phyloP scores from a whole-genome alignment of 2,888 invertebrate species.

The Lypha dubia region DNA sequence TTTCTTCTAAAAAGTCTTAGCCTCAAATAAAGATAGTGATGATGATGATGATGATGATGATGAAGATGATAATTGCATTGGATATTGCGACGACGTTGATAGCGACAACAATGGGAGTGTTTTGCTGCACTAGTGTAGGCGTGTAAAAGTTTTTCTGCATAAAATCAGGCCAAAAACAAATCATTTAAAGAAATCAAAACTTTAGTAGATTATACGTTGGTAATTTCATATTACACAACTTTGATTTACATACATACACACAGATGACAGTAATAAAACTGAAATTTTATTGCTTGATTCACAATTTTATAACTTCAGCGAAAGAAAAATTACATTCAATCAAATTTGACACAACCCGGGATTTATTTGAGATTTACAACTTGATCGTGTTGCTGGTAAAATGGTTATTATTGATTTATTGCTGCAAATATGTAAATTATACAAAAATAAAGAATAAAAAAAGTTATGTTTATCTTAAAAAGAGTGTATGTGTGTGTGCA shows the following conservation, averaged over 20 bases:
- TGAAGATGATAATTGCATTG: slow-evolving; percentile 45
- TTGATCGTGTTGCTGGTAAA: slow-evolving; percentile 16
- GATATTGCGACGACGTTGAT: slow-evolving; percentile 44
- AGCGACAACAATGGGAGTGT: slow-evolving; percentile 58
- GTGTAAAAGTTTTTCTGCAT: slow-evolving; percentile 42
- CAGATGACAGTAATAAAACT: slow-evolving; percentile 37
- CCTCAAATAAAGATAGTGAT: slow-evolving; percentile 18
- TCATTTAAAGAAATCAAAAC: slow-evolving; percentile 44
- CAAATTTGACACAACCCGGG: slow-evolving; percentile 42
- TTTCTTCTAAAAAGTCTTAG: neutral
- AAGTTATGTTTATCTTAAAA: neutral
- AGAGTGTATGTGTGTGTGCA: neutral
- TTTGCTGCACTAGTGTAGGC: slow-evolving; percentile 41
- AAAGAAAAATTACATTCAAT: slow-evolving; percentile 54
- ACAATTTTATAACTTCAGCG: slow-evolving; percentile 4
- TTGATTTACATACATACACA: slow-evolving; percentile 48
- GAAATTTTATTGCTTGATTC: slow-evolving; percentile 20
- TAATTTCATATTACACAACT: slow-evolving; percentile 53
- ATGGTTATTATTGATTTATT: slow-evolving; percentile 36
- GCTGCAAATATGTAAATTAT: slow-evolving; percentile 31
- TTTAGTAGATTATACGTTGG: slow-evolving; percentile 30
- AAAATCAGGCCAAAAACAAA: slow-evolving; percentile 16
- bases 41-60: slow-evolving; percentile 35
- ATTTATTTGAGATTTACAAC: slow-evolving; percentile 27
- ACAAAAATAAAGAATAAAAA: neutral